Evolutionary conservation across 1,140 invertebrate species (phyloP).

Genomic region (Nasonia vitripennis): DNA sequence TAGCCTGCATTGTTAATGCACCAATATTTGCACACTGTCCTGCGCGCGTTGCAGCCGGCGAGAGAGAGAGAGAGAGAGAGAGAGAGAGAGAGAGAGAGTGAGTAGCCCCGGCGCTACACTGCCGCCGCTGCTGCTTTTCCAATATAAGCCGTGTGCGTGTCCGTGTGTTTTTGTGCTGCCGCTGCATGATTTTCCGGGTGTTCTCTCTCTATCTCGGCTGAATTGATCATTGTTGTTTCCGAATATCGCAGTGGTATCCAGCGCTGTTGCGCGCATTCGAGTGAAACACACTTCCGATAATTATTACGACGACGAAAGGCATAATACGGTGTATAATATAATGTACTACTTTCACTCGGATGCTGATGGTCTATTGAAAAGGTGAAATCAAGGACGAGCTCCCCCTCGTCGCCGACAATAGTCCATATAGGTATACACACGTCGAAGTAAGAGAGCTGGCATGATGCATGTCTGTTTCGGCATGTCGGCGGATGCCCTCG

Average conservation of each 20-base stretch:
- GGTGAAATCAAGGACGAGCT: not conserved
- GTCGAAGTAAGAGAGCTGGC: too few relatives aligned
- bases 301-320: not conserved
- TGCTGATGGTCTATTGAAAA: not conserved
- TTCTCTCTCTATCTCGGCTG: not conserved
- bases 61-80: not conserved
- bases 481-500: constrained; percentile 13
- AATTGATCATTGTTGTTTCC: not conserved
- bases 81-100: not conserved
- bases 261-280: not conserved
- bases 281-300: not conserved
- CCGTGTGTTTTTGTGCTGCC: not conserved
- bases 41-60: constrained; percentile 39
- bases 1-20: constrained; percentile 75
- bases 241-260: not conserved
- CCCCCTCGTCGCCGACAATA: not conserved
- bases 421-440: not conserved
- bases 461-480: too few relatives aligned
- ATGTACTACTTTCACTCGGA: not conserved
- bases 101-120: too few relatives aligned
- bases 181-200: not conserved
- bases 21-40: constrained; percentile 75
- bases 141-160: not conserved
- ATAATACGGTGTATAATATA: not conserved
- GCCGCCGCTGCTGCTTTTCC: not conserved